Evolutionary conservation across 1,140 invertebrate genomes (phyloP), one percentile per base, ranked within the genome.

Genomic region (Muscidifurax raptorellus): DNA sequence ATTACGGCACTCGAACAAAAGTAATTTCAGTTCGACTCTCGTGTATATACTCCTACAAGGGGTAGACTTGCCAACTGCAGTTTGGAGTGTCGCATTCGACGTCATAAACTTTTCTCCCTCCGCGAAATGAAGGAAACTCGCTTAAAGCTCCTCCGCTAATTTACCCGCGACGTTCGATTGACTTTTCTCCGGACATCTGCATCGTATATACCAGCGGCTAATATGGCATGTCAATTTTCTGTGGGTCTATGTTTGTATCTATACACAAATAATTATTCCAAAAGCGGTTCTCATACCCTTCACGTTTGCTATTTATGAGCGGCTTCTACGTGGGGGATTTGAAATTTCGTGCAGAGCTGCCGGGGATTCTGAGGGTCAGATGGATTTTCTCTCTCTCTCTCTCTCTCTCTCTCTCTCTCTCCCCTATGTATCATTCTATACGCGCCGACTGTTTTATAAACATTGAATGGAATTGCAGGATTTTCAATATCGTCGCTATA

Each of bases 1-100:
- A 76, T 76, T 76, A 76, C 74, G 36, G 36, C 74, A 5, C 36
- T 28, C 74, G 74, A 76, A 76, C 74, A 76, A 76, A 76, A 76
- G 74, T 76, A 44, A 76, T 76, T 76, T 47, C 74, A 47, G 36
- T 76, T 76, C 27, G 74, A 76, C 36, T 76, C 74, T 40, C 12
- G 40, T 76, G 36, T 40, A 40, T 40, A 30, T 40, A 72, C 28
- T 36, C 66, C 22, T 59, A 59, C 52, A 59, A 18, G 10, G 0
- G 71, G 18, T 4, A 1, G 71, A 36, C 25, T 72, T 72, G 71
- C 71, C 71, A 72, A 72, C 13, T 72, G 32, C 71, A 30, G 28
- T 72, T 36, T 71, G 12, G 27, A 71, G 28, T 71, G 69, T 71
- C 69, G 25, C 69, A 18, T 72, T 72, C 71, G 71, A 4, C 71